phyloP scores from a whole-genome alignment of 2,797 vertebrate genomes.

The Artibeus jamaicensis region DNA sequence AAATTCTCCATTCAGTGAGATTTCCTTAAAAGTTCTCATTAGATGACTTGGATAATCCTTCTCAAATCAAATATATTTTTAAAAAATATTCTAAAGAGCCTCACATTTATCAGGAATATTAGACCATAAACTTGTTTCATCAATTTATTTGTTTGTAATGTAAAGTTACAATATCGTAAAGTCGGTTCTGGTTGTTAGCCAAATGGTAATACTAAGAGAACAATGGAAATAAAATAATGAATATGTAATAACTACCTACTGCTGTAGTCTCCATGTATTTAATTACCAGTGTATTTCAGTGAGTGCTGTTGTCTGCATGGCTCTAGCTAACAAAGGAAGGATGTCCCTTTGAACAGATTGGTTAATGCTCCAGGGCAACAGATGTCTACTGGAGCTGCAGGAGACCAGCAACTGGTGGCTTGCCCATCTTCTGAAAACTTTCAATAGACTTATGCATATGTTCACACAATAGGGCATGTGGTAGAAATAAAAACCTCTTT shows the following conservation, averaged over 20 bases:
- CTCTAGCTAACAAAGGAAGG: slow-evolving; percentile 85
- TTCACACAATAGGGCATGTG: slow-evolving; percentile 91
- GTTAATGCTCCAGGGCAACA: slow-evolving; percentile 91
- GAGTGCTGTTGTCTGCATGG: slow-evolving; percentile 84
- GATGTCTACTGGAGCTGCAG: slow-evolving; percentile 95
- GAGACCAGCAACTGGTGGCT: slow-evolving; percentile 94
- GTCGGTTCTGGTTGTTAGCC: slow-evolving; percentile 51
- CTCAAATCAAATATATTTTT: not conserved
- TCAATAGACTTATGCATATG: slow-evolving; percentile 90
- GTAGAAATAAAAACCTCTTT: slow-evolving; percentile 85
- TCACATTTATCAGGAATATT: slow-evolving; percentile 50
- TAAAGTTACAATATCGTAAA: slow-evolving; percentile 55
- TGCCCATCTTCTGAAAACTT: slow-evolving; percentile 88
- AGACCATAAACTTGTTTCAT: slow-evolving; percentile 58
- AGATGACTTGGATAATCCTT: slow-evolving; percentile 9
- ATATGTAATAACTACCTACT: slow-evolving; percentile 87
- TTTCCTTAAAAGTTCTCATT: slow-evolving; percentile 44
- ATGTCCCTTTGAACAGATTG: slow-evolving; percentile 87
- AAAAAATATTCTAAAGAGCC: slow-evolving; percentile 34
- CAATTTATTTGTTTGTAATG: slow-evolving; percentile 60
- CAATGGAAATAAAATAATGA: slow-evolving; percentile 87
- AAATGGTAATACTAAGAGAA: slow-evolving; percentile 76
- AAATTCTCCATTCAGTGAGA: not conserved
- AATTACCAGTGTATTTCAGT: slow-evolving; percentile 86
- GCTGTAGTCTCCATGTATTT: slow-evolving; percentile 84